phyloP scores from a whole-genome alignment of 2,888 invertebrate genomes.

The Chirona hameri region DNA sequence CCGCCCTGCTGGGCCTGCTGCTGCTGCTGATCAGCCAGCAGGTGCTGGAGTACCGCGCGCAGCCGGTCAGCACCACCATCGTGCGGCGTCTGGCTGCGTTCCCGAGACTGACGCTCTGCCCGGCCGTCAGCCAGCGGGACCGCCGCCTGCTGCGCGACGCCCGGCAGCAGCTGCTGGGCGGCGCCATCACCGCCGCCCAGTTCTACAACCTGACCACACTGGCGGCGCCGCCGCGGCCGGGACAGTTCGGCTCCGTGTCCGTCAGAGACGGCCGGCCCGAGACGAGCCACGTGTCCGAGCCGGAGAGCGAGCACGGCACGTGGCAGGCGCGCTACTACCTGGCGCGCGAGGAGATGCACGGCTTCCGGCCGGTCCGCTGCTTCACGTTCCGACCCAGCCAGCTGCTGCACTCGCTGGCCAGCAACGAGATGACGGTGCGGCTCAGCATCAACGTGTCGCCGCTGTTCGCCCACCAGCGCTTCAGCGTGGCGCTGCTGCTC shows the following conservation, averaged over 20 bases:
- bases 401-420: not conserved
- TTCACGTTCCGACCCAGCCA: not conserved
- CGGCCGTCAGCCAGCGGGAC: not conserved
- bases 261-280: not conserved
- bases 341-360: not conserved
- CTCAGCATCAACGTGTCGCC: not conserved
- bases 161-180: not conserved
- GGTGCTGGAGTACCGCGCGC: not conserved
- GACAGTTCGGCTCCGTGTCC: not conserved
- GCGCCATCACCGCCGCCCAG: not conserved
- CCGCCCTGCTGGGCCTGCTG: not conserved
- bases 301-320: not conserved
- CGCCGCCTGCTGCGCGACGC: not conserved
- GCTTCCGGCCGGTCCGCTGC: not conserved
- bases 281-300: not conserved
- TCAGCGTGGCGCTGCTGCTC: not conserved
- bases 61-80: slow-evolving; percentile 30
- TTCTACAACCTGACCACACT: not conserved
- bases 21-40: not conserved
- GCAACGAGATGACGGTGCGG: not conserved
- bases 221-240: not conserved
- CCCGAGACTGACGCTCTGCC: not conserved
- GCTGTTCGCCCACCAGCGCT: not conserved
- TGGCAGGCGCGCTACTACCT: not conserved
- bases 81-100: not conserved